phyloP scores from a whole-genome alignment of 2,797 vertebrate genomes.

The Halcyon badia region DNA sequence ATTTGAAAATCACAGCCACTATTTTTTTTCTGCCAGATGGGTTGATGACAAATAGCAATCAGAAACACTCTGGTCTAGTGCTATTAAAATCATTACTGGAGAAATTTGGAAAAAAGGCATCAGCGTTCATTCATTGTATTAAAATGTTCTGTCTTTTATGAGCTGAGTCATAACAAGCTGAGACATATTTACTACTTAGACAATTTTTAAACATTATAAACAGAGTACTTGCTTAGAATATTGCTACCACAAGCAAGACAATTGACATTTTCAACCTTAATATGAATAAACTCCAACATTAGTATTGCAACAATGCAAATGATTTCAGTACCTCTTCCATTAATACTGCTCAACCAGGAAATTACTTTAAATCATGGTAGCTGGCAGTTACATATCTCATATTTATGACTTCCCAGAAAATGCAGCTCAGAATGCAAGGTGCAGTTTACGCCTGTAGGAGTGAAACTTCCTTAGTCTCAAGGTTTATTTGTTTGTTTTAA shows the following conservation, averaged over 20 bases:
- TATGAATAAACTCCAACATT: constrained; percentile 36
- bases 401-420: constrained; percentile 37
- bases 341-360: constrained; percentile 38
- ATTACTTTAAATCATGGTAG: constrained; percentile 48
- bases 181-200: constrained; percentile 52
- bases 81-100: constrained; percentile 54
- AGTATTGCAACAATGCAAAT: constrained; percentile 36
- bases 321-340: constrained; percentile 11
- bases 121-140: constrained; percentile 47
- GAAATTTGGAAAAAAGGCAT: constrained; percentile 37
- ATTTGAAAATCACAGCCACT: constrained; percentile 17
- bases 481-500: constrained; percentile 41
- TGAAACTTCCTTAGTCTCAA: background rate
- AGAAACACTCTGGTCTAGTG: constrained; percentile 38
- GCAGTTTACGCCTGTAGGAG: background rate
- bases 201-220: constrained; percentile 51
- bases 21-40: constrained; percentile 32
- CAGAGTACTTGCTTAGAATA: constrained; percentile 26
- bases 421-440: background rate
- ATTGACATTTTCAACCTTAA: constrained; percentile 53
- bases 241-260: constrained; percentile 32
- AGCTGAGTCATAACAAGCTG: constrained; percentile 63
- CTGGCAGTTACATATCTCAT: background rate
- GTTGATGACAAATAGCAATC: constrained; percentile 56
- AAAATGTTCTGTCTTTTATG: constrained; percentile 50